Percentiles rank a stretch among this genome's conserved stretches.
Conservation (phyloP, 2,888 invertebrate genomes). For the Tipula confusa region DNA sequence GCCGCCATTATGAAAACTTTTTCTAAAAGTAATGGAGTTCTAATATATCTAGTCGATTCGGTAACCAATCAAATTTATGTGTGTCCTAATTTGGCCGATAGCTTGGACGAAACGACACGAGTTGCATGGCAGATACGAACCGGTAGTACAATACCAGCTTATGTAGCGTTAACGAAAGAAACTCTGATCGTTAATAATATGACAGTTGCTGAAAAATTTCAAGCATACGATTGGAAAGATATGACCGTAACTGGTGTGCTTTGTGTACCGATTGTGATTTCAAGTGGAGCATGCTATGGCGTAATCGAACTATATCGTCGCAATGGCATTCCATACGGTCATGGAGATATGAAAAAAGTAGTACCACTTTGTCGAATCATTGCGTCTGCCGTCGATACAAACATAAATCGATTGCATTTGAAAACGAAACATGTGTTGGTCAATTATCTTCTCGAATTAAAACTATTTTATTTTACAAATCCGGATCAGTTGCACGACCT, state of each 20-base stretch:
- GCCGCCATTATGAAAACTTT: not conserved
- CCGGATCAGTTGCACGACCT: not conserved
- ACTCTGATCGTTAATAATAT: slow-evolving; percentile 54
- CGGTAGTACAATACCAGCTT: slow-evolving; percentile 55
- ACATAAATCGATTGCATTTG: slow-evolving; percentile 44
- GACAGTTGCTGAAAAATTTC: slow-evolving; percentile 50
- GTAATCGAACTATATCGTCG: slow-evolving; percentile 48
- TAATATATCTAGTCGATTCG: slow-evolving; percentile 28
- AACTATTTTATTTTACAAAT: slow-evolving; percentile 40
- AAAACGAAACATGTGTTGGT: slow-evolving; percentile 48
- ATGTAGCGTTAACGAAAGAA: slow-evolving; percentile 56
- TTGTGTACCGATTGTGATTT: slow-evolving; percentile 49
- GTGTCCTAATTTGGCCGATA: not conserved
- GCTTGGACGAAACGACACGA: not conserved
- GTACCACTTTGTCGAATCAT: slow-evolving; percentile 49
- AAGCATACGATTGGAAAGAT: slow-evolving; percentile 45
- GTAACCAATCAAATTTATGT: slow-evolving; percentile 40
- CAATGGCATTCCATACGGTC: not conserved
- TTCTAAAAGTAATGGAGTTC: not conserved
- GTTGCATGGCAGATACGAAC: not conserved
- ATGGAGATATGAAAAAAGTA: slow-evolving; percentile 44
- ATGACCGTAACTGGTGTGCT: slow-evolving; percentile 47
- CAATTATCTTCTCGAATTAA: slow-evolving; percentile 47
- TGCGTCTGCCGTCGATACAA: slow-evolving; percentile 50
- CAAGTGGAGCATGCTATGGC: slow-evolving; percentile 46